Percentiles rank a stretch among this genome's conserved stretches.
phyloP scores from a whole-genome alignment of 1,140 invertebrate genomes.

The Euura lappo region DNA sequence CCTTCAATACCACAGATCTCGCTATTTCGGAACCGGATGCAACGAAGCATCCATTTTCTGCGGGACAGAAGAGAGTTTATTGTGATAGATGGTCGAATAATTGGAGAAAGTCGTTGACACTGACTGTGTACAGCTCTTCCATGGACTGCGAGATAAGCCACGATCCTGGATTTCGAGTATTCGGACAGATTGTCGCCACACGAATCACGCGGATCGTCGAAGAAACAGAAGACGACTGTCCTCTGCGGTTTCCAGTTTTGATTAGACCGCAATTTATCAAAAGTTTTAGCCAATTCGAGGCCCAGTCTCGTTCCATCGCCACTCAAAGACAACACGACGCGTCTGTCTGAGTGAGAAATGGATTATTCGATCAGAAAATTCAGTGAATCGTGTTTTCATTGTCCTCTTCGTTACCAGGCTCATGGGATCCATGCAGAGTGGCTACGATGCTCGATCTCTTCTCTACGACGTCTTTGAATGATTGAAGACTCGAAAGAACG shows the following conservation, averaged over 20 bases:
- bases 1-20: slow-evolving; percentile 41
- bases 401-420: slow-evolving; percentile 42
- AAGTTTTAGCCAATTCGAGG: slow-evolving; percentile 42
- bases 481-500: slow-evolving; percentile 24
- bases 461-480: slow-evolving; percentile 30
- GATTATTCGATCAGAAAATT: slow-evolving; percentile 1
- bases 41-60: slow-evolving; percentile 41
- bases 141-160: slow-evolving; percentile 47
- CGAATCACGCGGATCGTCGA: slow-evolving; percentile 33
- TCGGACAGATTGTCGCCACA: slow-evolving; percentile 40
- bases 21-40: slow-evolving; percentile 51
- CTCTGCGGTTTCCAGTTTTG: slow-evolving; percentile 49
- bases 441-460: slow-evolving; percentile 37
- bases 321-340: slow-evolving; percentile 45
- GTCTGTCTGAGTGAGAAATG: slow-evolving; percentile 41
- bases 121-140: slow-evolving; percentile 18
- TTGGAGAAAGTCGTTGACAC: neutral
- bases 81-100: too few relatives aligned
- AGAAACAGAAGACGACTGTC: slow-evolving; percentile 51
- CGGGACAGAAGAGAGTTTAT: neutral
- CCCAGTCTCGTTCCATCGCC: slow-evolving; percentile 41
- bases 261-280: slow-evolving; percentile 37
- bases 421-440: slow-evolving; percentile 40
- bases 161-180: slow-evolving; percentile 40
- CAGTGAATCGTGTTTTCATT: slow-evolving; percentile 13